Percentiles rank a stretch among this genome's conserved stretches.
Conservation (phyloP, 2,888 invertebrate genomes). For the Pegoplata infirma region DNA sequence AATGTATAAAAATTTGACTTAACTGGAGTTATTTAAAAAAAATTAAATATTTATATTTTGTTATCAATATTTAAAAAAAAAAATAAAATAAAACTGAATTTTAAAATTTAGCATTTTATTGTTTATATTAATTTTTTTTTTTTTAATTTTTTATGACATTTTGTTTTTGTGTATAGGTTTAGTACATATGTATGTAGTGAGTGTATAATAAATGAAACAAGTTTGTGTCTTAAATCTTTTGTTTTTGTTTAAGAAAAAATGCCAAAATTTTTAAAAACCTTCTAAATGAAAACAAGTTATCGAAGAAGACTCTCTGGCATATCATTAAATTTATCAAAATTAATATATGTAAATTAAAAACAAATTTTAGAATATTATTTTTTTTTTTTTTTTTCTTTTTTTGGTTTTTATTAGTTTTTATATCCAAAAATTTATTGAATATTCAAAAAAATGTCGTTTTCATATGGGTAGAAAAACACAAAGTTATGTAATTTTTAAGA, state of each 20-base stretch:
- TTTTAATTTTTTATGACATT: background rate
- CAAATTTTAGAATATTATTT: conserved; percentile 50
- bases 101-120: background rate
- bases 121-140: background rate
- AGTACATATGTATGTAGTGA: too few relatives aligned
- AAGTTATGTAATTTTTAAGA: conserved; percentile 20
- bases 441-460: background rate
- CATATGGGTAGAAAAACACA: background rate
- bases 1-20: background rate
- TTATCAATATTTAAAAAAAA: too few relatives aligned
- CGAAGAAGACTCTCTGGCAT: conserved; percentile 1
- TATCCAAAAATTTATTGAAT: background rate
- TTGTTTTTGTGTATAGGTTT: too few relatives aligned
- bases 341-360: conserved; percentile 60
- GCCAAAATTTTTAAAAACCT: conserved; percentile 29
- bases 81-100: background rate
- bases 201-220: conserved; percentile 45
- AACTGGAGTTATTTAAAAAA: background rate
- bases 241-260: conserved; percentile 42
- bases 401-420: background rate
- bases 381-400: conserved; percentile 17
- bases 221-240: conserved; percentile 62
- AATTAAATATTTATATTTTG: background rate
- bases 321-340: conserved; percentile 7
- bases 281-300: conserved; percentile 45